These are phyloP conservation scores for Euwallacea fornicatus DNA, from an alignment of 1,140 invertebrate species.

Conservation along the genomic window DNA sequence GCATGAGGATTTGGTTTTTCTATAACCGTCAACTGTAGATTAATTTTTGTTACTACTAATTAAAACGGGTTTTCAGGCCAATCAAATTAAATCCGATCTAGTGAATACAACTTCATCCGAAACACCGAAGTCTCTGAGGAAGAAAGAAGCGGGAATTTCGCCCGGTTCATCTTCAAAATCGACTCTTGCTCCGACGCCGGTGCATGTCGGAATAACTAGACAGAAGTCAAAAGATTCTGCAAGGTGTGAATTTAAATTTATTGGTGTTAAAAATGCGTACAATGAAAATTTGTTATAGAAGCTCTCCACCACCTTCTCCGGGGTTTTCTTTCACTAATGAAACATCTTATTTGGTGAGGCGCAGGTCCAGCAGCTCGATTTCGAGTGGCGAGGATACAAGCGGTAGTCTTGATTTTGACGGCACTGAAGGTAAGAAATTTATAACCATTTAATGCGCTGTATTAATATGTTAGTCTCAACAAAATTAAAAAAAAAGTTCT, in stretches of 20 bases:
- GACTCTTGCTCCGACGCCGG: neutral
- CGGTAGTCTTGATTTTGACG: constrained; percentile 38
- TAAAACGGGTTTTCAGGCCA: constrained; percentile 48
- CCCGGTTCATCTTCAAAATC: constrained; percentile 23
- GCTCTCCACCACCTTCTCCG: constrained; percentile 49
- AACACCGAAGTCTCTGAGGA: constrained; percentile 48
- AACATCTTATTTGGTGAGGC: constrained; percentile 75
- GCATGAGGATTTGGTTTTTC: neutral
- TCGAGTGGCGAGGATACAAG: constrained; percentile 61
- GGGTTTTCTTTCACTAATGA: constrained; percentile 59
- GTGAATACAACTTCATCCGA: constrained; percentile 45
- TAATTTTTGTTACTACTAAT: neutral
- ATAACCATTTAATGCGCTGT: too few species aligned
- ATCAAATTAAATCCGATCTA: constrained; percentile 53
- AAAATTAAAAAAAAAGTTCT: too few species aligned
- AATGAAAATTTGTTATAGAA: constrained; percentile 16
- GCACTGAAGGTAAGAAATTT: constrained; percentile 39
- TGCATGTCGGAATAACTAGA: constrained; percentile 56
- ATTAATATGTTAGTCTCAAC: too few species aligned
- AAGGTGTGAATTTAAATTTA: constrained; percentile 40
- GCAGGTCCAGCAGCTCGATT: constrained; percentile 80
- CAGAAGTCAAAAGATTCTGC: constrained; percentile 55
- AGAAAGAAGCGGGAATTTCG: constrained; percentile 45
- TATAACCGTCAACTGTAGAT: neutral
- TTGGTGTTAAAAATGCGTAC: neutral